Conservation (phyloP, 2,888 invertebrate genomes). For the Acronicta aceris region DNA sequence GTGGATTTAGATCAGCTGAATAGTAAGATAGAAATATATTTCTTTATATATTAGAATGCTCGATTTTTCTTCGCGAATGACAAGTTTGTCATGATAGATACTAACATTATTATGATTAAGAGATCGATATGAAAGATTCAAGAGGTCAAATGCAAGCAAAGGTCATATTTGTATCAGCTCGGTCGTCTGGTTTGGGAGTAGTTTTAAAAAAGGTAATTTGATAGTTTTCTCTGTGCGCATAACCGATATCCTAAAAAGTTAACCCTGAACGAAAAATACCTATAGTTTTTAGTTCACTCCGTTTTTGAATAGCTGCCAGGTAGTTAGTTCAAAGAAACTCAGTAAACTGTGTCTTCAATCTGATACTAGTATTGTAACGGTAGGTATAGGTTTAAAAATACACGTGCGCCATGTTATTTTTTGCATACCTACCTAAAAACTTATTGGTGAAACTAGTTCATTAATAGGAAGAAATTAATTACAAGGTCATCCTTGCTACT, state of each 20-base stretch:
- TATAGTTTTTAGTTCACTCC: constrained; percentile 12
- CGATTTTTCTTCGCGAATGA: too few relatives aligned
- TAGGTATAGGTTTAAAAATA: constrained; percentile 2
- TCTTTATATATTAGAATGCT: too few relatives aligned
- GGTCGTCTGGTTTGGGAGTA: neutral
- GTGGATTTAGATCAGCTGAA: constrained; percentile 22
- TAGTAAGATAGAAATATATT: too few relatives aligned
- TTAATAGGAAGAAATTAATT: too few relatives aligned
- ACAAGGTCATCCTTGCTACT: too few relatives aligned
- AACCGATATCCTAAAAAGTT: constrained; percentile 32
- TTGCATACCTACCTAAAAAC: too few relatives aligned
- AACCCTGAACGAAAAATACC: constrained; percentile 34
- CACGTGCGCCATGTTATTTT: neutral
- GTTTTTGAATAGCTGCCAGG: constrained; percentile 44
- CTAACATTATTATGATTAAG: too few relatives aligned
- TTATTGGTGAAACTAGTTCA: too few relatives aligned
- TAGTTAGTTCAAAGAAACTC: constrained; percentile 36
- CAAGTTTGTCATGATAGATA: too few relatives aligned
- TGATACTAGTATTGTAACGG: constrained; percentile 17
- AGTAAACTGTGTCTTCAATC: constrained; percentile 12
- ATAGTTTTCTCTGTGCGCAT: constrained; percentile 18
- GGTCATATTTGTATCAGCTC: neutral
- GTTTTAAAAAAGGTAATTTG: neutral
- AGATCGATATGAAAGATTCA: too few relatives aligned
- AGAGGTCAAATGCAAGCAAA: too few relatives aligned